Base-by-base conservation (phyloP, 2,888 invertebrate genomes). In the Hofmannophila pseudospretella region DNA sequence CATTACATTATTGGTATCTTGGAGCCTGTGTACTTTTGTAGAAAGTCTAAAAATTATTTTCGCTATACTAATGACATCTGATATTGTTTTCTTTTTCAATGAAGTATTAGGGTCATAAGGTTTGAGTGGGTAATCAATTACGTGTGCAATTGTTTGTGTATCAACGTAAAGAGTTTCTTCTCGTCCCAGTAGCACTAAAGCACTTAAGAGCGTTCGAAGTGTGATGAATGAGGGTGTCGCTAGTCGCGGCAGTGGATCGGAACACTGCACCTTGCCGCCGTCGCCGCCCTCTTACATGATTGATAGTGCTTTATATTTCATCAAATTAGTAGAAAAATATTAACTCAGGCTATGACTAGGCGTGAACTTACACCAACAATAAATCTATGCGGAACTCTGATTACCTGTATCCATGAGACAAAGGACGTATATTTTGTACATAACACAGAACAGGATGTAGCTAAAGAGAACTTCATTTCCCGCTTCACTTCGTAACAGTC, bases 161-260 rank as follows among this genome's bases (percentile, higher is more conserved):
- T 49, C 42, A 43, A 44, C 43, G 46, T 54, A 47, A 58, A 47
- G 38, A 49, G 47, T 47, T 45, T 47, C 40, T 47, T 42, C 40
- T 37, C 26, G 43, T n/a, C 42, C 47, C 27, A 3, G 62, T 56
- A 67, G 58, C 61, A 67, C 60, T 67, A 65, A 67, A 75, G 79
- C 78, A 81, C 82, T 84, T 80, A 75, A 66, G 65, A 69, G 67
- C 67, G 68, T 62, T 80, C 73, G 74, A 78, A 80, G 75, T 79
- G 75, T 84, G 85, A 84, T 82, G 79, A 76, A 82, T 74, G 79
- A 73, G 73, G 55, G 63, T 53, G 52, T 54, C 52, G 52, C 44
- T 39, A 32, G 51, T 34, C 9, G 48, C 46, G 58, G 63, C 67
- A 60, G 51, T 61, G 63, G 57, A 54, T 56, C 69, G 72, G 70